These are phyloP conservation scores for Lucilia cuprina DNA, from an alignment of 1,140 invertebrate genomes.

Conservation along the genomic window DNA sequence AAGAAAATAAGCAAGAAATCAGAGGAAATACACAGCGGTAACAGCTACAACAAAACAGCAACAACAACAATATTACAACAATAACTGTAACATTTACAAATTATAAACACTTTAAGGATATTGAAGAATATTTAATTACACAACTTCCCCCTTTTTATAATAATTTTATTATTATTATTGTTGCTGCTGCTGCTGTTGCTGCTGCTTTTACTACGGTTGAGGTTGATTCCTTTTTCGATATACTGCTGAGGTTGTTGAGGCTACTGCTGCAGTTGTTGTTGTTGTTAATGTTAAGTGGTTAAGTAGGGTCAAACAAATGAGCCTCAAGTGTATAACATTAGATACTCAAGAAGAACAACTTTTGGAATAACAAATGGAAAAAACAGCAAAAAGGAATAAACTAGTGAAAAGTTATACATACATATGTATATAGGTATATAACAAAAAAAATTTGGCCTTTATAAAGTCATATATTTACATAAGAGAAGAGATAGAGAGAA, in stretches of 20 bases:
- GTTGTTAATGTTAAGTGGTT: neutral
- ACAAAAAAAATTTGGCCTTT: neutral
- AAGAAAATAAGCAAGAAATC: neutral
- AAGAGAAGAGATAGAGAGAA: neutral
- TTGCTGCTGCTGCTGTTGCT: neutral
- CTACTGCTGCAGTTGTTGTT: neutral
- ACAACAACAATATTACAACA: neutral
- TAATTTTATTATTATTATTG: neutral
- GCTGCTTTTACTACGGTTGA: neutral
- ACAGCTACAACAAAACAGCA: neutral
- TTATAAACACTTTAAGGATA: constrained; percentile 32
- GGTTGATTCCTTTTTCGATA: no score
- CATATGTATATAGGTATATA: no score
- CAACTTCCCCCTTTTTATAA: neutral
- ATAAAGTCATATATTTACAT: neutral
- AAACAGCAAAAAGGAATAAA: neutral
- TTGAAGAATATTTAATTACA: constrained; percentile 29
- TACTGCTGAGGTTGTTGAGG: neutral
- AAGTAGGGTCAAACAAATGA: constrained; percentile 14
- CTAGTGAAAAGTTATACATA: neutral
- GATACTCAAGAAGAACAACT: neutral
- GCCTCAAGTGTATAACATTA: constrained; percentile 6
- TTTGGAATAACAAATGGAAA: neutral
- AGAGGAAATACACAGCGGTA: neutral
- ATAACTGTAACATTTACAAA: constrained; percentile 9